Conservation (phyloP, 2,888 invertebrate species). For the Eilema griseolum region DNA sequence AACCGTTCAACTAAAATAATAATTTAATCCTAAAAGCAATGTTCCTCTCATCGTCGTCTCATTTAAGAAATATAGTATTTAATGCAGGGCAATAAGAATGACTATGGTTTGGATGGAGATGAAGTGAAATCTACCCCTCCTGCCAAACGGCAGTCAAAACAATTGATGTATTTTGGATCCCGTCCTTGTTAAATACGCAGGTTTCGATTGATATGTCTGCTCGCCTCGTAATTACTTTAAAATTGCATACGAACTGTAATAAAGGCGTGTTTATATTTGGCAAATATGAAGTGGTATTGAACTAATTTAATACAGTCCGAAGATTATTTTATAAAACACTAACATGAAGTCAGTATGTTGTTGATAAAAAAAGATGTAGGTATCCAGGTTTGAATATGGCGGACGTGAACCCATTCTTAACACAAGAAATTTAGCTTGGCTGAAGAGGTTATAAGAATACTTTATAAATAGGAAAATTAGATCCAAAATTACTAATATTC, state of each 20-base stretch:
- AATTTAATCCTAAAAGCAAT: not conserved
- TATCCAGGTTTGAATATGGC: too few species aligned
- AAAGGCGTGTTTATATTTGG: not conserved
- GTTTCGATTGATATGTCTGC: slow-evolving; percentile 3
- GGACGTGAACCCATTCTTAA: too few species aligned
- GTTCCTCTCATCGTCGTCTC: not conserved
- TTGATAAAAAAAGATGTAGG: too few species aligned
- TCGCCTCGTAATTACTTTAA: slow-evolving; percentile 5
- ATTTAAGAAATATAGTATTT: slow-evolving; percentile 7
- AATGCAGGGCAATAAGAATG: not conserved
- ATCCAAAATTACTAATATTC: too few species aligned
- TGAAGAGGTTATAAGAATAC: too few species aligned
- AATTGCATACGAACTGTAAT: not conserved
- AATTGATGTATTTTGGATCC: slow-evolving; percentile 10
- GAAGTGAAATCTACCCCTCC: not conserved
- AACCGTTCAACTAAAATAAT: slow-evolving; percentile 1
- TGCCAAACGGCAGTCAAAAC: slow-evolving; percentile 9
- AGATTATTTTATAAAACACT: too few species aligned
- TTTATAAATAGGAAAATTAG: too few species aligned
- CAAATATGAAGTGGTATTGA: not conserved
- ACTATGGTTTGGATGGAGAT: not conserved
- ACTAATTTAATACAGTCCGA: too few species aligned
- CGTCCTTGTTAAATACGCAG: not conserved
- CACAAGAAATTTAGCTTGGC: too few species aligned
- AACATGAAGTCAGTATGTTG: too few species aligned